Base-by-base conservation (phyloP, 2,888 invertebrate genomes). In the Morinoia aosen region DNA sequence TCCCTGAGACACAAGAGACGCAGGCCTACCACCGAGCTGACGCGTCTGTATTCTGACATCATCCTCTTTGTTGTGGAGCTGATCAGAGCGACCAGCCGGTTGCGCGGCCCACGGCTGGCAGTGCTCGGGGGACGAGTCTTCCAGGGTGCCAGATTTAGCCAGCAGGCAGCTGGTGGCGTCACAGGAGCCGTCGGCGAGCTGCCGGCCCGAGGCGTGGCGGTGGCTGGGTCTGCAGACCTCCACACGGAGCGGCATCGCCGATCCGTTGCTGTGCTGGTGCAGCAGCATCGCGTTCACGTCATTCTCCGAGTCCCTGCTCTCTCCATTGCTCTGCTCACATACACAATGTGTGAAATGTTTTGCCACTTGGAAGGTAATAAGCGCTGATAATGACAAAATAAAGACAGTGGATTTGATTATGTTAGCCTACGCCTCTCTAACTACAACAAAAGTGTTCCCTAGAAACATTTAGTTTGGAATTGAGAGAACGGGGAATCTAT, bases 181-280 rank as follows among this genome's bases (percentile, higher is more conserved):
- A 56, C 48, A 93, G 25, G 93, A 57, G n/a, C 19, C 57, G 57
- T 93, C 93, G n/a, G 1, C 93, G 5, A 19, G 19, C 48, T 57
- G 93, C 5, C 56, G 16, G 14, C 4, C 90, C 33, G 40, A 39
- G 16, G 39, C 11, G 40, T 48, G 90, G 11, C 40, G 90, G 90
- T 11, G 39, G 90, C 40, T 33, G 5, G 40, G 5, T 14, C 14
- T 48, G 90, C 90, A 90, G 25, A 12, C 25, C 91, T 93, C 93
- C 48, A 93, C 57, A 93, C 93, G 93, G 11, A 93, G 93, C 8
- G 93, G 93, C 93, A 93, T 58, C 25, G 93, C 93, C 11, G 93
- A 11, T 58, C 93, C 93, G 58, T 93, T 93, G 93, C 93, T 93
- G 93, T 93, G 57, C 93, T 93, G 93, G 93, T 93, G 93, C 33